Conservation (phyloP, 2,888 invertebrate species). For the Xanthostigma xanthostigma region DNA sequence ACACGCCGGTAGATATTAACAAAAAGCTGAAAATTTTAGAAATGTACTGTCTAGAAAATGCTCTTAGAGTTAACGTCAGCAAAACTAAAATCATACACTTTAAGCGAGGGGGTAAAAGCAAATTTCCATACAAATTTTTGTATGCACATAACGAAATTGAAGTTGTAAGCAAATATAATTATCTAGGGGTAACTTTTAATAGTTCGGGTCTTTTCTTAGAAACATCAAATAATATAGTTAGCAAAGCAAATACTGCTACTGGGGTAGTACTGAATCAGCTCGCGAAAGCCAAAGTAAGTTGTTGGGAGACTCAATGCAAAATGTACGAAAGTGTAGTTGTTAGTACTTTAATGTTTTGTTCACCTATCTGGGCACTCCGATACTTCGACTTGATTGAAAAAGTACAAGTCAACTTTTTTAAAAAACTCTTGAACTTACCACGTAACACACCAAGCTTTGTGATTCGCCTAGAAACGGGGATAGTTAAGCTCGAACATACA, state of each 20-base stretch:
- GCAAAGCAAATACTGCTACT: not conserved
- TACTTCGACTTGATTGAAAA: not conserved
- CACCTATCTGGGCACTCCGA: not conserved
- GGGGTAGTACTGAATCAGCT: not conserved
- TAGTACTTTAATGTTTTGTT: not conserved
- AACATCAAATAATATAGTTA: not conserved
- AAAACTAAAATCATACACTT: slow-evolving; percentile 7
- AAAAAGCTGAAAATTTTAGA: slow-evolving; percentile 5
- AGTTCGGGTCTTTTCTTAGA: slow-evolving; percentile 3
- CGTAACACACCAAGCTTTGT: too few relatives aligned
- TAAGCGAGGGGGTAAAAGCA: slow-evolving; percentile 1
- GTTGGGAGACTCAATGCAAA: not conserved
- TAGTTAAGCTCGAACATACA: too few relatives aligned
- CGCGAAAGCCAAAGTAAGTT: slow-evolving; percentile 2
- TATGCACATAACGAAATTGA: not conserved
- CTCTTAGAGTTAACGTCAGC: slow-evolving; percentile 7
- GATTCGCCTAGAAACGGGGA: too few relatives aligned
- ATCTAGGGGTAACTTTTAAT: slow-evolving; percentile 4
- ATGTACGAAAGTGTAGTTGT: slow-evolving; percentile 2
- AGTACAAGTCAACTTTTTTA: not conserved
- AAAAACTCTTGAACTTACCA: too few relatives aligned
- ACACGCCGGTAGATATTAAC: slow-evolving; percentile 3
- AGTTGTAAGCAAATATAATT: slow-evolving; percentile 1
- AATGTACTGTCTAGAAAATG: slow-evolving; percentile 4
- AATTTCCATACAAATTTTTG: not conserved